These are phyloP conservation scores for Eristalis arbustorum DNA, from an alignment of 2,888 invertebrate genomes.

Conservation along the genomic window DNA sequence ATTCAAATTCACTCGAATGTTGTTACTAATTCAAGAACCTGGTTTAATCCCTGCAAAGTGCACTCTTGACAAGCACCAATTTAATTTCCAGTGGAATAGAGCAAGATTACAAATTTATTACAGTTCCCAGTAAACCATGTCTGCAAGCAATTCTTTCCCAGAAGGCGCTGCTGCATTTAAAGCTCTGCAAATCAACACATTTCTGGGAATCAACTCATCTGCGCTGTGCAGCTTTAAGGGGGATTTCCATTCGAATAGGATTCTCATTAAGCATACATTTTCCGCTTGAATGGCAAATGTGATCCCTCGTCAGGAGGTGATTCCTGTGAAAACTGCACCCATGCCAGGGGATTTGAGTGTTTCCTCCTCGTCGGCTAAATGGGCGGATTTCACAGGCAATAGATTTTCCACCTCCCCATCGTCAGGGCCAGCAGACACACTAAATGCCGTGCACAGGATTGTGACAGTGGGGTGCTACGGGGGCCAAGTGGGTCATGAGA, in stretches of 20 bases:
- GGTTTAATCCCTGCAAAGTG: too few relatives aligned
- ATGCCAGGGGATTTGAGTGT: constrained; percentile 1
- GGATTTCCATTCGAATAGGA: not conserved
- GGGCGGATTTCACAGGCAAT: constrained; percentile 36
- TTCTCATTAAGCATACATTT: not conserved
- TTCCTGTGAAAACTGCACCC: constrained; percentile 69
- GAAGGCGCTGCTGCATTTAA: too few relatives aligned
- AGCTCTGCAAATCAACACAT: too few relatives aligned
- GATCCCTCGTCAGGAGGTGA: not conserved
- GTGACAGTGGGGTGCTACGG: not conserved
- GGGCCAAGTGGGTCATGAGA: constrained; percentile 3
- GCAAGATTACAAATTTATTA: too few relatives aligned
- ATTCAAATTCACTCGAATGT: too few relatives aligned
- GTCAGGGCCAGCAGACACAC: constrained; percentile 19
- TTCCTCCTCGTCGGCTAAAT: not conserved
- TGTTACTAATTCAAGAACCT: too few relatives aligned
- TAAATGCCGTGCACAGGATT: constrained; percentile 28
- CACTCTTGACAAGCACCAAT: too few relatives aligned
- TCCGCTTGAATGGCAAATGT: not conserved
- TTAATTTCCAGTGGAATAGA: too few relatives aligned
- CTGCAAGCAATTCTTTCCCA: too few relatives aligned
- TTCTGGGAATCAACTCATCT: too few relatives aligned
- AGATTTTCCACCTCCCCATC: constrained; percentile 15
- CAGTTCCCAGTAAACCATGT: too few relatives aligned
- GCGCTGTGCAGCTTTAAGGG: not conserved